These are phyloP conservation scores for Corbicula japonica DNA, from an alignment of 2,888 invertebrate species.

Conservation along the genomic window DNA sequence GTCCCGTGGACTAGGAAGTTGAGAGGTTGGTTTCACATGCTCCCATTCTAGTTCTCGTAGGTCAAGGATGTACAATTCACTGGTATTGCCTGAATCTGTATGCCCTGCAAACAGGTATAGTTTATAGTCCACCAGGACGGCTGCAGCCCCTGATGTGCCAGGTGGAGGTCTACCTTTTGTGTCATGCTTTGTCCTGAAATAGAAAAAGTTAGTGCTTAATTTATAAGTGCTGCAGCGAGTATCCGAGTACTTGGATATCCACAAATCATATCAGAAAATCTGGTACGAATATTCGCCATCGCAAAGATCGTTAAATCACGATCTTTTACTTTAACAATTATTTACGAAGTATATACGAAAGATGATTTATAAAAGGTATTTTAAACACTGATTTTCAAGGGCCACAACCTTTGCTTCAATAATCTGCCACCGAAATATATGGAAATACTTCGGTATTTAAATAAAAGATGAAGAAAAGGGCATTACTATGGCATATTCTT, in stretches of 20 bases:
- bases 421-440: too few species aligned
- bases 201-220: constrained; percentile 2
- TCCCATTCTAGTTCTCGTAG: constrained; percentile 79
- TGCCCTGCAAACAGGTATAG: constrained; percentile 85
- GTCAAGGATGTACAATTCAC: constrained; percentile 80
- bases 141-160: constrained; percentile 83
- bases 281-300: neutral
- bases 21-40: constrained; percentile 47
- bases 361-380: neutral
- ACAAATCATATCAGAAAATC: neutral
- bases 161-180: constrained; percentile 77
- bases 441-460: too few species aligned
- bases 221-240: neutral
- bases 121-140: constrained; percentile 76
- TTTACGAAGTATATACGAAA: neutral
- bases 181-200: constrained; percentile 58
- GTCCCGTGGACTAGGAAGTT: constrained; percentile 80
- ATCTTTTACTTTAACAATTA: neutral
- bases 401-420: too few species aligned
- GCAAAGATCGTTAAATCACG: neutral
- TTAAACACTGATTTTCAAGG: too few species aligned
- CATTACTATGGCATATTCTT: too few species aligned
- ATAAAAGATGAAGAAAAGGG: too few species aligned
- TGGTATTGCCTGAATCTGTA: constrained; percentile 77
- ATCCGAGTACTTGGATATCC: neutral